These are phyloP conservation scores for Choloepus hoffmanni DNA, from an alignment of 2,113 vertebrate species.

Conservation along the genomic window DNA sequence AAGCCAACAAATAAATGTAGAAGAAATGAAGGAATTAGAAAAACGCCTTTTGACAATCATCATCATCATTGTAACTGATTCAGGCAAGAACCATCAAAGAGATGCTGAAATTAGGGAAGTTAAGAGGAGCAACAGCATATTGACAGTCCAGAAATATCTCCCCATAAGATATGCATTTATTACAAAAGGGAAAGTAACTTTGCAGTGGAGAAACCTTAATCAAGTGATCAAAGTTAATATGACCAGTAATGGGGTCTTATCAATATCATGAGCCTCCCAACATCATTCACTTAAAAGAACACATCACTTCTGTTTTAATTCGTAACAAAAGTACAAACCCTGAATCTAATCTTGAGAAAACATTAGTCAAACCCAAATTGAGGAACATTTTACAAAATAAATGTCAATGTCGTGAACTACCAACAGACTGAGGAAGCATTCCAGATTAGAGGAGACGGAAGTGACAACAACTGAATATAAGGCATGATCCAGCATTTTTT, in stretches of 20 bases:
- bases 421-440: not conserved
- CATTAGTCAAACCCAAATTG: not conserved
- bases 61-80: not conserved
- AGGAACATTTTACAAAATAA: conserved; percentile 28
- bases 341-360: not conserved
- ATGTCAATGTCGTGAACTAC: not conserved
- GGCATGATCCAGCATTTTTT: not conserved
- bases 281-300: not conserved
- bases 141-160: not conserved
- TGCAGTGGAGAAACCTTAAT: not conserved
- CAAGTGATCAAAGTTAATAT: not conserved
- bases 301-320: not conserved
- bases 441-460: not conserved
- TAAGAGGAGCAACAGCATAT: not conserved
- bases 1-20: not conserved
- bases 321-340: conserved; percentile 27
- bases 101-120: not conserved
- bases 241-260: not conserved
- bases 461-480: not conserved
- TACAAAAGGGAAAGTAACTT: not conserved
- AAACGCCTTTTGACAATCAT: not conserved
- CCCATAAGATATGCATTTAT: not conserved
- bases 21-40: not conserved
- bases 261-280: not conserved
- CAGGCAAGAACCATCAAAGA: not conserved